Percentiles rank a stretch among this genome's conserved stretches.
phyloP scores from a whole-genome alignment of 2,888 invertebrate genomes.

The Cylloceria caligata region DNA sequence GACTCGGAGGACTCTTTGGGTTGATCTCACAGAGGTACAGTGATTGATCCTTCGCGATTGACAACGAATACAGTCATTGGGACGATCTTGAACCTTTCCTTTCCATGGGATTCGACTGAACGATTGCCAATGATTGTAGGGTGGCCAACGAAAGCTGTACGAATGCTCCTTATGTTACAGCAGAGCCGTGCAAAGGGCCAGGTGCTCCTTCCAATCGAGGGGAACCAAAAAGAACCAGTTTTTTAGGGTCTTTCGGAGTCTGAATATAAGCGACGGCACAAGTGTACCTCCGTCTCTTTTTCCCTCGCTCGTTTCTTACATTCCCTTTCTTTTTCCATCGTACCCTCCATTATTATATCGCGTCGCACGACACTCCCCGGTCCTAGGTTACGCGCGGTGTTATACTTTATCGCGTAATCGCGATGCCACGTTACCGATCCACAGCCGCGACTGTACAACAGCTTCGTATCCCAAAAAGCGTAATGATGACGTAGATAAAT shows the following conservation, averaged over 20 bases:
- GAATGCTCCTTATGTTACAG: slow-evolving; percentile 2
- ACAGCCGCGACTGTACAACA: background rate
- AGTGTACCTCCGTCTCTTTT: slow-evolving; percentile 46
- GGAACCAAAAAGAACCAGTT: slow-evolving; percentile 77
- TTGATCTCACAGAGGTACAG: too few species aligned
- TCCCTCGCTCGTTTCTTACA: slow-evolving; percentile 5
- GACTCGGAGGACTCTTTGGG: too few species aligned
- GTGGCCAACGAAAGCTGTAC: background rate
- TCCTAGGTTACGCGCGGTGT: slow-evolving; percentile 27
- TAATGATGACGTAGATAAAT: slow-evolving; percentile 14
- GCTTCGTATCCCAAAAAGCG: background rate
- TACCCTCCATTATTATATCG: slow-evolving; percentile 45
- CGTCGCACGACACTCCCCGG: slow-evolving; percentile 44
- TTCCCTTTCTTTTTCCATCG: slow-evolving; percentile 18
- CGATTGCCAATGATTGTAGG: slow-evolving; percentile 1
- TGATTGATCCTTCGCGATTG: too few species aligned
- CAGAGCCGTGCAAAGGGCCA: slow-evolving; percentile 76
- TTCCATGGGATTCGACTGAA: too few species aligned
- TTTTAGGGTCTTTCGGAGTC: slow-evolving; percentile 66
- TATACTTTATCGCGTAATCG: slow-evolving; percentile 29
- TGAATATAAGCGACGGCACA: slow-evolving; percentile 48
- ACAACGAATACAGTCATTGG: too few species aligned
- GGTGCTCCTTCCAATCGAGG: slow-evolving; percentile 78
- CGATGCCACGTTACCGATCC: too few species aligned
- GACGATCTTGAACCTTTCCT: too few species aligned